Evolutionary conservation across 1,140 invertebrate genomes (phyloP).

Genomic region (Hycleus cichorii): DNA sequence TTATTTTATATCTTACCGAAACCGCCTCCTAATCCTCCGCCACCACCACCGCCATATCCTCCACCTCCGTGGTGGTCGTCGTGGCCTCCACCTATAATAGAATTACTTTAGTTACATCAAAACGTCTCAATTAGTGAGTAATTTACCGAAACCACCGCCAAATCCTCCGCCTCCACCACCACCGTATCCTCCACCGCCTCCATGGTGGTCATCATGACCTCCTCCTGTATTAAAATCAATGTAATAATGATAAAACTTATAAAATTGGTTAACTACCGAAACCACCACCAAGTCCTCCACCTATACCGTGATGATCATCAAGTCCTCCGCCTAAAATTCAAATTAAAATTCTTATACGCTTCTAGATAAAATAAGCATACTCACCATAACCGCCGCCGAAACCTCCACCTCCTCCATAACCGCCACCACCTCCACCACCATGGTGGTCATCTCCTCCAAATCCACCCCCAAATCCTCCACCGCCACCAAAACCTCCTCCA

Average conservation of each 20-base stretch:
- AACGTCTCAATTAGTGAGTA: too few species aligned
- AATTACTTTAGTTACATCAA: too few species aligned
- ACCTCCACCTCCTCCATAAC: constrained; percentile 8
- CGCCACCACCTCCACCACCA: constrained; percentile 6
- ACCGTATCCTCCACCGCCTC: constrained; percentile 16
- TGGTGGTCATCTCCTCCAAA: not conserved
- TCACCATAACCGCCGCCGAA: constrained; percentile 7
- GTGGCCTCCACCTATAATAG: not conserved
- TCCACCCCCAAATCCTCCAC: constrained; percentile 5
- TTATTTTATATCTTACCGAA: not conserved
- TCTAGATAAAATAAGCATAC: too few species aligned
- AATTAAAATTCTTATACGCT: too few species aligned
- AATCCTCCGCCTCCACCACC: constrained; percentile 9
- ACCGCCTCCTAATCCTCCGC: not conserved
- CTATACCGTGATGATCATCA: constrained; percentile 11
- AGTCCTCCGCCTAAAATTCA: not conserved
- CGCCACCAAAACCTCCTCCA: constrained; percentile 2
- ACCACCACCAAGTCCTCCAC: constrained; percentile 7
- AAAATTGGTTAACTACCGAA: not conserved
- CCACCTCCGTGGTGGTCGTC: constrained; percentile 3
- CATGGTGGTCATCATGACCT: not conserved
- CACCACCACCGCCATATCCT: constrained; percentile 8
- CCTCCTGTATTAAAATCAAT: too few species aligned
- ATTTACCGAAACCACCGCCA: not conserved
- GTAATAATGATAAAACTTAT: too few species aligned